phyloP scores from a whole-genome alignment of 2,797 vertebrate genomes.

The Pachyuromys duprasi region DNA sequence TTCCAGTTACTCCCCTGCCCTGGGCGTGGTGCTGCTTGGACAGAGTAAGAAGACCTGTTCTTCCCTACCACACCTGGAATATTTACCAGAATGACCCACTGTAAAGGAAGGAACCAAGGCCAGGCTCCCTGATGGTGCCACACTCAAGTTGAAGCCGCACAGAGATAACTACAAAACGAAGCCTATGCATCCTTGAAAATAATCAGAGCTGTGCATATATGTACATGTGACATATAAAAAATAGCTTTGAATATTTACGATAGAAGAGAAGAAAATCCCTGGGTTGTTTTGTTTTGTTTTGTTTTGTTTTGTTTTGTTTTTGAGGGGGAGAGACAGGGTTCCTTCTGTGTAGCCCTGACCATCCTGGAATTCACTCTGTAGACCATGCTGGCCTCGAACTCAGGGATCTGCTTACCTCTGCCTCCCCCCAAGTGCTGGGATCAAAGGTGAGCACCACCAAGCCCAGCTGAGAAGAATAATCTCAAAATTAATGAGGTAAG shows the following conservation, averaged over 20 bases:
- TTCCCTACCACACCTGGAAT: not conserved
- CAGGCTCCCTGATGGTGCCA: not conserved
- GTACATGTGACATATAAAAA: not conserved
- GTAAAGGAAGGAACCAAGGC: not conserved
- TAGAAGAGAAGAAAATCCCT: slow-evolving; percentile 24
- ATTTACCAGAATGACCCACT: not conserved
- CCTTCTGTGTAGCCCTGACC: not conserved
- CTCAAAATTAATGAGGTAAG: not conserved
- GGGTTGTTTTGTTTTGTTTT: not conserved
- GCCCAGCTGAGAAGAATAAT: not conserved
- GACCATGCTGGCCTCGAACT: not conserved
- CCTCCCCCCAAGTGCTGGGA: not conserved
- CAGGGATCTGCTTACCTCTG: not conserved
- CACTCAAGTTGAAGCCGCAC: not conserved
- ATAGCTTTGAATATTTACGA: not conserved
- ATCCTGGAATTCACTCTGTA: not conserved
- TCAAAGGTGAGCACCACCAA: not conserved
- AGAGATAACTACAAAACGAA: not conserved
- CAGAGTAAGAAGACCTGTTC: not conserved
- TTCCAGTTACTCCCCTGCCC: not conserved
- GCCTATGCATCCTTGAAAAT: not conserved
- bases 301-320: not conserved
- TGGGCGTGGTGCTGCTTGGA: not conserved
- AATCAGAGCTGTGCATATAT: not conserved
- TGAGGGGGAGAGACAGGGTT: not conserved